Evolutionary conservation across 2,888 invertebrate species (phyloP), one percentile per base, ranked within the genome.

Genomic region (Ichneumoninae sp.): DNA sequence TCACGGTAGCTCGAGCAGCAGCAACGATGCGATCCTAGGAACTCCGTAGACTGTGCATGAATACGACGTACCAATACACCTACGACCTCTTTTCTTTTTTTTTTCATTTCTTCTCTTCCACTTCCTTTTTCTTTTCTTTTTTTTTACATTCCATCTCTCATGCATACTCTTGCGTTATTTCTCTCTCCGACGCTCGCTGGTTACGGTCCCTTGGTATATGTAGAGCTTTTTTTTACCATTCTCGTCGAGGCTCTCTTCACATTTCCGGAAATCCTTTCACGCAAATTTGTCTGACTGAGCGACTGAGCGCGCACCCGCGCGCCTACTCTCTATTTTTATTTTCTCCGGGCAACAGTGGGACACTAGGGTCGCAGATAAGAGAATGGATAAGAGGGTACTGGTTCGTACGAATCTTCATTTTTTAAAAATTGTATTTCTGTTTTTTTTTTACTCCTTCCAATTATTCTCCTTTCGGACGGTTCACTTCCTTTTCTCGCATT

Each of bases 161-260:
- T 36, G 57, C 54, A 13, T 33, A 22, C 60, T 50, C 62, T 68
- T 44, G 62, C 74, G 68, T 47, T 69, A 54, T 22, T 66, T 65
- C 66, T 62, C 33, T 30, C n/a, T 50, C 54, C 71, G 66, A 70
- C 65, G 66, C 10, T 50, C 54, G 22, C 57, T 4, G 44, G 82
- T 72, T 74, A 80, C 80, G 75, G 81, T 87, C 82, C 72, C 30
- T 52, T 77, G 80, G 85, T 87, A 87, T 83, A 85, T 80, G 68
- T 68, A 68, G 60, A 72, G 60, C 6, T 40, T 33, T 57, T 71
- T 36, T 36, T 68, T 19, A 8, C 44, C 65, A 44, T 52, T 60
- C 36, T 68, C 68, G 66, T 68, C 30, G 65, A 36, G 36, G 13
- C 65, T 30, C 40, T 74, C 74, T 65, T 80, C 70, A 57, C 65